phyloP scores from a whole-genome alignment of 2,113 vertebrate genomes.

The Paramisgurnus dabryanus region DNA sequence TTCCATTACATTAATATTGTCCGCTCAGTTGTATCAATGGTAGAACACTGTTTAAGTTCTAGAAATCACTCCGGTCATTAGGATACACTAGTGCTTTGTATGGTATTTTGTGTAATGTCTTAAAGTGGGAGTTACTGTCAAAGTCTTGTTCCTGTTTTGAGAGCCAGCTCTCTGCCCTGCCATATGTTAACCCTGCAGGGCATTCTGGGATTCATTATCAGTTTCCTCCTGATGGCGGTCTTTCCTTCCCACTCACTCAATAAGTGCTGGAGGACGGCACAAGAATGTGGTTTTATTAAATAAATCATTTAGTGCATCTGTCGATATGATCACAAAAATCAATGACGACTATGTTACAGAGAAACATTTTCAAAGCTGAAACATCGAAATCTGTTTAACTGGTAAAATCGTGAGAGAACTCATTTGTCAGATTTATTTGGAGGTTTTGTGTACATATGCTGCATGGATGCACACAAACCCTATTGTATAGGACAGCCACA shows the following conservation, averaged over 20 bases:
- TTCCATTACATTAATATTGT: too few species aligned
- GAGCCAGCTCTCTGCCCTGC: not conserved
- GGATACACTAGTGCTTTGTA: not conserved
- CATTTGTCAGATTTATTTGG: too few species aligned
- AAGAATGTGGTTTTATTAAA: not conserved
- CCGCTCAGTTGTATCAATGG: too few species aligned
- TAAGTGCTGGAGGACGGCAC: not conserved
- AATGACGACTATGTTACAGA: too few species aligned
- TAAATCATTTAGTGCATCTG: not conserved
- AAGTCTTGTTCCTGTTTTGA: not conserved
- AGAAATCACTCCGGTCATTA: not conserved
- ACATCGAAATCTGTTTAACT: too few species aligned
- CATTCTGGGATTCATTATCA: conserved; percentile 52
- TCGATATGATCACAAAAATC: not conserved
- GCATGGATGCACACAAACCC: not conserved
- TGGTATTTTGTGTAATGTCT: not conserved
- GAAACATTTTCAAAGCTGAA: not conserved
- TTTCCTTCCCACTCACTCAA: conserved; percentile 53
- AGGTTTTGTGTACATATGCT: too few species aligned
- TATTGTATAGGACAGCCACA: not conserved
- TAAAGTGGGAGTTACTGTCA: not conserved
- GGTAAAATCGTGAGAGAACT: too few species aligned
- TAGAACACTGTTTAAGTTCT: not conserved
- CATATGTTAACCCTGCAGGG: conserved; percentile 28
- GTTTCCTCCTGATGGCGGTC: conserved; percentile 47